These are phyloP conservation scores for Drosophila azteca DNA, from an alignment of 1,140 invertebrate species.

Conservation along the genomic window DNA sequence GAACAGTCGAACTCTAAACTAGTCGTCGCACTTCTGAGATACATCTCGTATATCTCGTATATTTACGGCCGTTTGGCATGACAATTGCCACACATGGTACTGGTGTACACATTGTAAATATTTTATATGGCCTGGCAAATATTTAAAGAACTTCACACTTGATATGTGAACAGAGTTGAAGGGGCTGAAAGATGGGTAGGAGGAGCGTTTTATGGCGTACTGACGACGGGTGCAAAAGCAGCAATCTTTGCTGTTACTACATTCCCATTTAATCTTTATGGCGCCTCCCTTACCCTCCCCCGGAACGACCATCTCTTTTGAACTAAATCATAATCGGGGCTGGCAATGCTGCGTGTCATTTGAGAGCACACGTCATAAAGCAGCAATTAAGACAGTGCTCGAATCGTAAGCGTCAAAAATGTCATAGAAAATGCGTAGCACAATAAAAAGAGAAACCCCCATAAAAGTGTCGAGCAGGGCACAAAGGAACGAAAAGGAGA, in stretches of 20 bases:
- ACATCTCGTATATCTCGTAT: slow-evolving; percentile 15
- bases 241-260: slow-evolving; percentile 58
- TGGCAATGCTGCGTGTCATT: slow-evolving; percentile 74
- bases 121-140: slow-evolving; percentile 69
- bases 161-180: slow-evolving; percentile 64
- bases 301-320: slow-evolving; percentile 22
- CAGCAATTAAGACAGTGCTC: slow-evolving; percentile 80
- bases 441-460: slow-evolving; percentile 75
- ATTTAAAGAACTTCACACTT: slow-evolving; percentile 78
- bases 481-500: slow-evolving; percentile 12
- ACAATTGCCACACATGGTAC: slow-evolving; percentile 73
- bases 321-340: slow-evolving; percentile 79
- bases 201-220: slow-evolving; percentile 38
- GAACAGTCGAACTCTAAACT: too few species aligned
- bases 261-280: slow-evolving; percentile 73
- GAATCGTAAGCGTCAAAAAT: slow-evolving; percentile 80
- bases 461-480: slow-evolving; percentile 60
- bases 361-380: slow-evolving; percentile 80
- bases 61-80: slow-evolving; percentile 40
- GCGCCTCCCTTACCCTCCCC: slow-evolving; percentile 29
- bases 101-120: slow-evolving; percentile 64
- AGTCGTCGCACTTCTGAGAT: slow-evolving; percentile 6
- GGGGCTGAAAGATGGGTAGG: slow-evolving; percentile 9
- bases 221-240: slow-evolving; percentile 63
- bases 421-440: slow-evolving; percentile 73